These are phyloP conservation scores for Orchesellides sinensis DNA, from an alignment of 2,888 invertebrate species.

Conservation along the genomic window DNA sequence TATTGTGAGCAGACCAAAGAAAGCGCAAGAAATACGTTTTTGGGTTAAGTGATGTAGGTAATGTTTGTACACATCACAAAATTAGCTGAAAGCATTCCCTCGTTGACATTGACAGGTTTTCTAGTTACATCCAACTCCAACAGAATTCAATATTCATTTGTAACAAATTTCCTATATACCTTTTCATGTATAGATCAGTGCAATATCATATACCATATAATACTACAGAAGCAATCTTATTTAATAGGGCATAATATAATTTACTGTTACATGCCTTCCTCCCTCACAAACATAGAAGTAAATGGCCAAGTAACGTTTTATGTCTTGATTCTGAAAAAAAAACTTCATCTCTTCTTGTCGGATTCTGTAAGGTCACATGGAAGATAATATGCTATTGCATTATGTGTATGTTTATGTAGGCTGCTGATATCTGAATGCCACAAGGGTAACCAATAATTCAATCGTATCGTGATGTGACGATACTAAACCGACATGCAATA, in stretches of 20 bases:
- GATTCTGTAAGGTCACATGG: conserved; percentile 3
- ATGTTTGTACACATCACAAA: not conserved
- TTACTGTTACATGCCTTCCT: too few relatives aligned
- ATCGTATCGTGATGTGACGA: not conserved
- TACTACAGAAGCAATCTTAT: too few relatives aligned
- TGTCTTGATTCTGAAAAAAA: not conserved
- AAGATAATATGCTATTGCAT: conserved; percentile 7
- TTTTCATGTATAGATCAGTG: not conserved
- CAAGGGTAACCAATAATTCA: conserved; percentile 20
- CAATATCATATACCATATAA: too few relatives aligned
- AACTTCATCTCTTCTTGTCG: not conserved
- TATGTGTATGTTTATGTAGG: not conserved
- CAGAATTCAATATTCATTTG: not conserved
- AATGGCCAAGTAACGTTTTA: not conserved
- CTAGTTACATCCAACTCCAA: not conserved
- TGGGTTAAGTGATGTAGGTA: not conserved
- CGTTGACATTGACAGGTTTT: conserved; percentile 29
- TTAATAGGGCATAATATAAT: too few relatives aligned
- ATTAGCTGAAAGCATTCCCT: conserved; percentile 7
- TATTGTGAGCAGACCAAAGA: not conserved
- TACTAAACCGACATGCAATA: too few relatives aligned
- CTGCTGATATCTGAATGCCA: not conserved
- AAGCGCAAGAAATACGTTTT: not conserved
- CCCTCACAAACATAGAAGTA: not conserved
- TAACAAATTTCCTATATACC: not conserved